Conservation (phyloP, 2,888 invertebrate species). For the Rhyacophila evoluta region DNA sequence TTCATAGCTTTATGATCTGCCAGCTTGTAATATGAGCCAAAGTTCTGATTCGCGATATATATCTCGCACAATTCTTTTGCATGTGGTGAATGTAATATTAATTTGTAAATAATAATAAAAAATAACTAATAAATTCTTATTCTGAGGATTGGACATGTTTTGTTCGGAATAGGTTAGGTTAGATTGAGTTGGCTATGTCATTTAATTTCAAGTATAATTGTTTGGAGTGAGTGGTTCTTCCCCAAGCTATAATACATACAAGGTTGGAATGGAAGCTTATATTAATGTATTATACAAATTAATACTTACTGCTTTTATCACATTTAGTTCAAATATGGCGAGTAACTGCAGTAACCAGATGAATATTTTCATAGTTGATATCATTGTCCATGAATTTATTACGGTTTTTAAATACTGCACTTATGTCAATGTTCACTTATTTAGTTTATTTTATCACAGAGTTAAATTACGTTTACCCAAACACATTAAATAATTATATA, state of each 20-base stretch:
- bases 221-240: no score
- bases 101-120: no score
- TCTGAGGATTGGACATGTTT: no score
- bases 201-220: no score
- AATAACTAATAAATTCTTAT: no score
- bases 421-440: not conserved
- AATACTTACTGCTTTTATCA: constrained; percentile 29
- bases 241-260: no score
- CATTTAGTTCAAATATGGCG: not conserved
- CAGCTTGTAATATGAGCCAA: not conserved
- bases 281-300: not conserved
- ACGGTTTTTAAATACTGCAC: not conserved
- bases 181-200: no score
- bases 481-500: no score
- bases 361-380: constrained; percentile 12
- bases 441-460: not conserved
- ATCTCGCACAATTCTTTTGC: not conserved
- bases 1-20: constrained; percentile 32
- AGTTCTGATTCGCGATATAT: not conserved
- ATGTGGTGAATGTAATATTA: not conserved
- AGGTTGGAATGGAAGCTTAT: no score
- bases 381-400: not conserved
- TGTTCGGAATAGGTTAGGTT: no score
- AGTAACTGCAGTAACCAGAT: constrained; percentile 27
- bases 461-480: no score